These are phyloP conservation scores for Neodon shergylaensis DNA, from an alignment of 2,113 vertebrate species.

Conservation along the genomic window DNA sequence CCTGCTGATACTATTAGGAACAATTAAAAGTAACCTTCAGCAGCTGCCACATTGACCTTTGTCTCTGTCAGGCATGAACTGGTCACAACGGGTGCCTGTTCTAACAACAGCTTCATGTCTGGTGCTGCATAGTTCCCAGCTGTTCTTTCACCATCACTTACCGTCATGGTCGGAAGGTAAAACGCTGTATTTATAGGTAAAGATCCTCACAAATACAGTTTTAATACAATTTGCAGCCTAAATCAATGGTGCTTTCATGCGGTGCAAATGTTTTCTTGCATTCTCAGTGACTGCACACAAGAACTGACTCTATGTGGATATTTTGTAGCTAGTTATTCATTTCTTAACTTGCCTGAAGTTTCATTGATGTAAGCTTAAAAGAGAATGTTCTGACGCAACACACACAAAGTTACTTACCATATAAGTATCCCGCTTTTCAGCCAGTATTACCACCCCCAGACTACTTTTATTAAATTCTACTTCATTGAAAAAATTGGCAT, in stretches of 20 bases:
- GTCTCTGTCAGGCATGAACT: neutral
- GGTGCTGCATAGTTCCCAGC: neutral
- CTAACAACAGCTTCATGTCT: neutral
- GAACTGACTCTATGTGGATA: neutral
- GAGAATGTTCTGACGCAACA: neutral
- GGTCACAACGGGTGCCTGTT: neutral
- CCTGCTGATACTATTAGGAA: neutral
- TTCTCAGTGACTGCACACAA: neutral
- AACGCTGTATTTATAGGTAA: neutral
- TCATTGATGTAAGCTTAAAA: neutral
- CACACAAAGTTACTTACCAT: neutral
- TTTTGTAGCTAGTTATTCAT: neutral
- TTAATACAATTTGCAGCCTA: neutral
- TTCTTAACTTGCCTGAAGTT: neutral
- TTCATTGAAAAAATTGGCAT: neutral
- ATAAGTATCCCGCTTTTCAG: neutral
- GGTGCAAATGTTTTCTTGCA: neutral
- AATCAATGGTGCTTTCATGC: neutral
- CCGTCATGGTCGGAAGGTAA: neutral
- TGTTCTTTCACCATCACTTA: neutral
- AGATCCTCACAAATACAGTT: neutral
- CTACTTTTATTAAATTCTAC: neutral
- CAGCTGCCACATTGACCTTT: neutral
- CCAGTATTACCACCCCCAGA: neutral
- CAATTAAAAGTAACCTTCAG: neutral